Base-by-base conservation (phyloP, 2,888 invertebrate species). In the Lydus trimaculatus region DNA sequence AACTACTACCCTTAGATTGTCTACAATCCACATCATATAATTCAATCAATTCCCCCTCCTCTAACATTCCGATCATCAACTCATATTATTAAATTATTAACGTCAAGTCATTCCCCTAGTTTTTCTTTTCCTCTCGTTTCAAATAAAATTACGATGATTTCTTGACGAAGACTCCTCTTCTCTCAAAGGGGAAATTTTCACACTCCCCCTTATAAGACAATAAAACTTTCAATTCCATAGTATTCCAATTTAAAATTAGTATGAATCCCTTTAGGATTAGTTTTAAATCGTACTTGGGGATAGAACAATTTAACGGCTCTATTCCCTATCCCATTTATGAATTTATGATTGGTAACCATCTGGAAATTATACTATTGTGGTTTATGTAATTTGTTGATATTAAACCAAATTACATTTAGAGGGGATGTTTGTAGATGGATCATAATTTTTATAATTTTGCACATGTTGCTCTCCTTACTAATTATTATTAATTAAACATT, bases 281-380 rank as follows among this genome's bases (percentile, higher is more conserved):
- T 43, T 43, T 43, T n/a, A 43, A 43, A 43, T 17, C 43, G 43
- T 43, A 17, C 43, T 43, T 43, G 17, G 43, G 43, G 43, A 43
- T 43, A 17, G 43, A 43, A 43, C 43, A 43, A 43, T 43, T 43
- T 43, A 43, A 43, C 43, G 43, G n/a, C 7, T 4, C 6, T 43
- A 17, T 1, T n/a, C 43, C 15, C 36, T 13, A 11, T 36, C 13
- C 13, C 13, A 13, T 17, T 43, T 39, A 39, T 39, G 39, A 39
- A 39, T 43, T 43, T 43, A 43, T 43, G 43, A 43, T 43, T 43
- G 43, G 43, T 43, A 43, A 43, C 43, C 43, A 43, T 43, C 43
- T 43, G 43, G 43, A 43, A 43, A 43, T 43, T 43, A 43, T 6
- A 43, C 43, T 43, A 43, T 43, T 43, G 43, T 43, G 43, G 43